phyloP scores from a whole-genome alignment of 2,113 vertebrate species.

The Pteruthius melanotis region DNA sequence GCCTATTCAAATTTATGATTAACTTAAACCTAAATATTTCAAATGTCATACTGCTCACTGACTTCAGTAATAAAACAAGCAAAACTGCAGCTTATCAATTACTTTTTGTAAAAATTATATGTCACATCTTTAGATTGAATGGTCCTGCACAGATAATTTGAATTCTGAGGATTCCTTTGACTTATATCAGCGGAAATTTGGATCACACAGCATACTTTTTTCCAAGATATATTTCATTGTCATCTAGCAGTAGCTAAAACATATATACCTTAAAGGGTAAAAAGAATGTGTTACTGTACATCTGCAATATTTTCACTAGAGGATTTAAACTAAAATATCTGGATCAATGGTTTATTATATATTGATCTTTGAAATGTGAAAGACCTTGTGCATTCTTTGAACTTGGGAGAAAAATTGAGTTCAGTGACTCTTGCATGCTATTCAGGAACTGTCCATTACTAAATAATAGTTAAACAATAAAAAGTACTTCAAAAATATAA shows the following conservation, averaged over 20 bases:
- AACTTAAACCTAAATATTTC: not conserved
- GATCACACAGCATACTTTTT: not conserved
- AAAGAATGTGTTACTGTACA: not conserved
- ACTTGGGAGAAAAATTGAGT: not conserved
- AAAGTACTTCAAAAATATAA: slow-evolving; percentile 25
- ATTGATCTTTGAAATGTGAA: not conserved
- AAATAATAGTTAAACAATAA: slow-evolving; percentile 12
- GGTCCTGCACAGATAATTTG: not conserved
- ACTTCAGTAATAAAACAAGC: not conserved
- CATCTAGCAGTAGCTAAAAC: not conserved
- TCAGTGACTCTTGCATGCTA: not conserved
- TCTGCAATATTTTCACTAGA: not conserved
- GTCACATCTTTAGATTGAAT: not conserved
- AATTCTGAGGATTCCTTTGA: not conserved
- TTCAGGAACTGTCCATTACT: not conserved
- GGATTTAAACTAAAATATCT: not conserved
- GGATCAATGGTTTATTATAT: not conserved
- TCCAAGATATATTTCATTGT: not conserved
- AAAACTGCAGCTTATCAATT: not conserved
- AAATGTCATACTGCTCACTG: not conserved
- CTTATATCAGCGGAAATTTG: not conserved
- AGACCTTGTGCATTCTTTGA: not conserved
- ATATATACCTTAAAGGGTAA: not conserved
- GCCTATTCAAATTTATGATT: not conserved
- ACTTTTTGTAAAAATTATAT: not conserved